These are phyloP conservation scores for Lochmaea crataegi DNA, from an alignment of 2,888 invertebrate genomes.

Conservation along the genomic window DNA sequence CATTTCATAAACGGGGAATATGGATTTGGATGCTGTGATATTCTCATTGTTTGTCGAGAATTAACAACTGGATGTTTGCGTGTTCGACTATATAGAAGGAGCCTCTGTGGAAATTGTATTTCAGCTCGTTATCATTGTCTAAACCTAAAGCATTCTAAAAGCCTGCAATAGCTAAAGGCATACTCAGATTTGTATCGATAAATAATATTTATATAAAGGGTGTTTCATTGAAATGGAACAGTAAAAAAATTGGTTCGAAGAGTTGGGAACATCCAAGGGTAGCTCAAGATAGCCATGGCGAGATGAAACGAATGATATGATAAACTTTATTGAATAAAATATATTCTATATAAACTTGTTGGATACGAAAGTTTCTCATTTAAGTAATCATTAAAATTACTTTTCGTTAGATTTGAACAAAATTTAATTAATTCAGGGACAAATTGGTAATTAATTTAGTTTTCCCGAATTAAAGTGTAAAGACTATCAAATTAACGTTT, in stretches of 20 bases:
- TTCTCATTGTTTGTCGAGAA: neutral
- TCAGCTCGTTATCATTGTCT: neutral
- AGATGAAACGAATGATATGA: no score
- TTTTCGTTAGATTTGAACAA: neutral
- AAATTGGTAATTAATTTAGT: neutral
- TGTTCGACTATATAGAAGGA: neutral
- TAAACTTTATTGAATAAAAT: no score
- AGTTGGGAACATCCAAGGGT: no score
- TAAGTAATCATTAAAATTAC: neutral
- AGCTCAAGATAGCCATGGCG: no score
- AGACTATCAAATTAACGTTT: neutral
- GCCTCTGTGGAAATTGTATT: neutral
- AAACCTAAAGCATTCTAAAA: neutral
- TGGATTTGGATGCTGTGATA: neutral
- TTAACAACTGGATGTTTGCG: neutral
- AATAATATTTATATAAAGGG: no score
- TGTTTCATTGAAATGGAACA: no score
- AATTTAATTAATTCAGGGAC: neutral
- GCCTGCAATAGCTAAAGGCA: no score
- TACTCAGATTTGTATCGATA: no score
- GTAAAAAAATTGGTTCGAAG: no score
- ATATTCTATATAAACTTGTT: no score
- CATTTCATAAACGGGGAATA: neutral
- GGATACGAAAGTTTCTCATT: no score
- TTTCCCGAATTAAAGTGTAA: neutral